Evolutionary conservation across 1,140 invertebrate species (phyloP), one percentile per base, ranked within the genome.

Genomic region (Hormaphis cornu): DNA sequence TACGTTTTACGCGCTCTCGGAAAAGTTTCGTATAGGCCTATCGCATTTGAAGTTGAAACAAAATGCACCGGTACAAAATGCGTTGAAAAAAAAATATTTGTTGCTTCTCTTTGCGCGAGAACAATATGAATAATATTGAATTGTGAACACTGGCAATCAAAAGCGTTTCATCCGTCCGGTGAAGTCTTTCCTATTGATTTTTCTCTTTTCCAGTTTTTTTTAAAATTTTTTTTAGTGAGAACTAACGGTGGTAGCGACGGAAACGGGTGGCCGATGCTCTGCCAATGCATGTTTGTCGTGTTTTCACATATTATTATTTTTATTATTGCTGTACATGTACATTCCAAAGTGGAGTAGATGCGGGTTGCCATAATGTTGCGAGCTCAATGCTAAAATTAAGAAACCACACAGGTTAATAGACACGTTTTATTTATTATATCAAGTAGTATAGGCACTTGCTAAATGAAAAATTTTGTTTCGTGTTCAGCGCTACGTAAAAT

Each of bases 181-280:
- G n/a, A n/a, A n/a, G n/a, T 20, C 33, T 50, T 66, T 33, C 18
- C 22, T 66, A 66, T 66, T 66, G 61, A 66, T 66, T 66, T n/a
- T 66, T 50, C 42, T 66, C 44, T 48, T 48, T 66, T 48, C 40
- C 42, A 20, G 59, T 63, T 63, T 66, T 33, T 42, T 18, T n/a
- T n/a, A n/a, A n/a, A n/a, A n/a, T n/a, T n/a, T n/a, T n/a, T 22
- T 20, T 24, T 18, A 33, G 30, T 18, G 28, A 30, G 58, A 44
- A n/a, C 5, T 24, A 4, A 14, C 9, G 56, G 56, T n/a, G 30
- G 30, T 5, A n/a, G 37, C 20, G n/a, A 16, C 52, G 52, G 28
- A 16, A 14, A 24, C 28, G 30, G 9, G 52, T n/a, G 7, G 12
- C n/a, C n/a, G 30, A 33, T 40, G 12, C 20, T 37, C 9, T 33